Base-by-base conservation (phyloP, 2,888 invertebrate genomes). In the Mactromeris polynyma region DNA sequence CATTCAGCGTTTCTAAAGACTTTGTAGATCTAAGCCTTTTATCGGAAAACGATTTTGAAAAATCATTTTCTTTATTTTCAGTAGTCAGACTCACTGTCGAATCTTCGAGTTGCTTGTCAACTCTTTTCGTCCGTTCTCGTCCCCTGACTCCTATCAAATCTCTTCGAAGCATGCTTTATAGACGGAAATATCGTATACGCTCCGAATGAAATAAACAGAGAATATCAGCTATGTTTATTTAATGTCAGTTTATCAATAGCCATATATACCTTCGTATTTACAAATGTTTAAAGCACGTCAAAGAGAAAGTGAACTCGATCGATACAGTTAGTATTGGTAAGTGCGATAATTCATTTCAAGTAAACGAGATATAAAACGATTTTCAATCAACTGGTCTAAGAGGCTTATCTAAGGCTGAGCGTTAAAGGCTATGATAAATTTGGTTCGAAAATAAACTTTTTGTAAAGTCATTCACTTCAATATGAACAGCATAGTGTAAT, bases 241-340 rank as follows among this genome's bases (percentile, higher is more conserved):
- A 86, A 86, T 82, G 81, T 51, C 73, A 33, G 73, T 80, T 86
- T 86, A 86, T 86, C 86, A 86, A 86, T 86, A 81, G 46, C 31
- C 73, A 36, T 36, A 33, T 26, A n/a, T 73, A 46, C 36, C 51
- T n/a, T 51, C 14, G n/a, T 86, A 31, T 86, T 86, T 86, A 77
- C 82, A 36, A 81, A 82, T 73, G 64, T 77, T 82, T 73, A 73
- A 82, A 81, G 78, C 73, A 46, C 38, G 77, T 54, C 54, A 73
- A 46, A 86, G 54, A 54, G 86, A 86, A 86, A 86, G 86, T 81
- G 77, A 51, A 46, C 42, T 11, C 36, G 86, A 86, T 86, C 86
- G 77, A 86, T 86, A 86, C 77, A 31, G n/a, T 31, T 77, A 73
- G 77, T 73, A 83, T 77, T 77, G 21, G 46, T 36, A 83, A 83